Percentiles rank a stretch among this genome's conserved stretches.
phyloP scores from a whole-genome alignment of 2,113 vertebrate species.

The Patagioenas fasciata region DNA sequence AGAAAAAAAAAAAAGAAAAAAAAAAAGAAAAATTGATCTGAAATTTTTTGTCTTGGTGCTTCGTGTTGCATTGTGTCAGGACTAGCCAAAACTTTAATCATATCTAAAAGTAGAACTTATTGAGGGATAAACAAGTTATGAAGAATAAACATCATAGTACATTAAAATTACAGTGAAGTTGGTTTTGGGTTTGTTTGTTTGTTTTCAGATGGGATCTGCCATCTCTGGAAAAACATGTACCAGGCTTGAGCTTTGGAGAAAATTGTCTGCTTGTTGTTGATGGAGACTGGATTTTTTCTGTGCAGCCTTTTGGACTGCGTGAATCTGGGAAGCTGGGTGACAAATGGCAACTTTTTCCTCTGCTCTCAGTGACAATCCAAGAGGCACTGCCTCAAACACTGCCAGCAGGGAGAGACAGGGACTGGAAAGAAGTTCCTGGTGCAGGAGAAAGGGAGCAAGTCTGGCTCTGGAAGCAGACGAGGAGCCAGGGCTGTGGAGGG shows the following conservation, averaged over 20 bases:
- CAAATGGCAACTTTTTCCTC: neutral
- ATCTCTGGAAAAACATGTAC: neutral
- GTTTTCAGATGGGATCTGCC: neutral
- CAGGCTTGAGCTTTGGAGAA: neutral
- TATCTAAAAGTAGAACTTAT: neutral
- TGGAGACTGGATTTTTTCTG: neutral
- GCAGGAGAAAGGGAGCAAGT: neutral
- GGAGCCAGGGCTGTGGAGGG: neutral
- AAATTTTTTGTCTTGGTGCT: neutral
- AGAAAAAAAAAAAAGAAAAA: neutral
- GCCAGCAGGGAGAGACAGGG: accelerated
- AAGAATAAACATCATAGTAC: neutral
- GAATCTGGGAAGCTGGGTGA: neutral
- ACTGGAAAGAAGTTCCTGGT: neutral
- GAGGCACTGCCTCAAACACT: neutral
- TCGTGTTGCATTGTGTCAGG: neutral
- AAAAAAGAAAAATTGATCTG: neutral
- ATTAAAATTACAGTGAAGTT: neutral
- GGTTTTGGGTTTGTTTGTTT: neutral
- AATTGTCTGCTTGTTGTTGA: neutral
- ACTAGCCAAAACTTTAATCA: neutral
- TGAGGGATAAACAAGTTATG: neutral
- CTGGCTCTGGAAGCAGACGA: neutral
- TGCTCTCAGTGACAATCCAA: neutral
- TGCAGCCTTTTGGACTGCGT: neutral